Base-by-base conservation (phyloP, 2,113 vertebrate genomes). In the Panthera leo region DNA sequence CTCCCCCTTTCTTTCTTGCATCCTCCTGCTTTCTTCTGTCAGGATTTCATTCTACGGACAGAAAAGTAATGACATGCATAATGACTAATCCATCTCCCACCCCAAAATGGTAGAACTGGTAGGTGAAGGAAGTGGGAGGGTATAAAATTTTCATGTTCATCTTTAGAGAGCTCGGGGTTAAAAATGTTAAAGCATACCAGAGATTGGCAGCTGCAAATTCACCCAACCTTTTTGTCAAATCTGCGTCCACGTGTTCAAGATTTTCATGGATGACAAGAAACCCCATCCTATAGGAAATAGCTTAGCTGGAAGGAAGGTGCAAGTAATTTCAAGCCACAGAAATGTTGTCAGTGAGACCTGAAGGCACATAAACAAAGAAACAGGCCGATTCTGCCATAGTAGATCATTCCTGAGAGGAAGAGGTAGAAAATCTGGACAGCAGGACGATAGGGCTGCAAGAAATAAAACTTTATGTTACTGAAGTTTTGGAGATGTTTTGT, bases 401-500 rank as follows among this genome's bases (percentile, higher is more conserved):
- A 15, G 34, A 68, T 79, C 21, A 80, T 79, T 61, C 75, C 13
- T 53, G 27, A 31, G 12, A 63, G 19, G 36, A 88, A 91, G 12
- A 63, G 71, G 45, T 53, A 3, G 71, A 65, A 14, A 27, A 71
- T 86, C 79, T 94, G 45, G 27, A 86, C 23, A 90, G 34, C 61
- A 85, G 45, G n/a, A 89, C 39, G 61, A 4, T 42, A 68, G 14
- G 61, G 7, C 79, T 55, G 70, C 19, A 91, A 92, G 39, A 97
- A 94, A 95, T 76, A 63, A 94, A 75, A 10, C 19, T 85, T 92
- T 63, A 55, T 61, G 34, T 25, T 73, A 36, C 5, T 14, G n/a
- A 85, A n/a, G 85, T 55, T 79, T 93, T 88, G 31, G 14, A 86
- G 21, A 16, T 48, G n/a, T 92, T 96, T 92, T 16, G 78, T 95